Evolutionary conservation across 2,113 vertebrate genomes (phyloP), one percentile per base, ranked within the genome.

Genomic region (Bos taurus): DNA sequence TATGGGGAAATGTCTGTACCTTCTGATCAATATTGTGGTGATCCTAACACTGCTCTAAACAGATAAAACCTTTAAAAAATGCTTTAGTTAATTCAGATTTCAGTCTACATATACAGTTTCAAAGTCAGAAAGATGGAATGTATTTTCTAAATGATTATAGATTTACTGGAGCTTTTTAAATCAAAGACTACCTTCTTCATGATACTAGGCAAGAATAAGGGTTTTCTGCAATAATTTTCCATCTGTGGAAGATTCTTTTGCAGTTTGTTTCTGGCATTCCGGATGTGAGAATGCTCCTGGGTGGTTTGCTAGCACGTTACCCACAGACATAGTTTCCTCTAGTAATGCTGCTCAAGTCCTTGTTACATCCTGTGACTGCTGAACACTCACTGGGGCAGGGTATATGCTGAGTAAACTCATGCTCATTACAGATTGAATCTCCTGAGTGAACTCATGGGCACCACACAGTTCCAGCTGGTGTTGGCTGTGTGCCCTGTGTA

Each of bases 111-210:
- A 36, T 7, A 33, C 87, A 77, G 21, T 91, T 95, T 77, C 30
- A 56, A 74, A 86, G 60, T 10, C 40, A 46, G 54, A 90, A 90
- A 62, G 16, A 48, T 46, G 5, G 26, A 19, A 48, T 26, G 64
- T 77, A 74, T 21, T 1, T 3, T 6, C 43, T 48, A 54, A 46
- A 46, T 48, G 9, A 43, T 71, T n/a, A 8, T 17, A 71, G 48
- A 91, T 74, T 91, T 28, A n/a, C 13, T 23, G 30, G 43, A 78
- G 21, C 12, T 30, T 91, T 91, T 95, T 43, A 48, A 60, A 88
- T 78, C 4, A 48, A 88, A 17, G 13, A 17, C 40, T 40, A 28
- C 28, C 2, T 92, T 50, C 3, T 81, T 71, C 19, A 43, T 14
- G 17, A 74, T 6, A 7, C 25, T 74, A 26, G n/a, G n/a, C 1